Evolutionary conservation across 1,140 invertebrate species (phyloP).

Genomic region (Sweltsa coloradensis): DNA sequence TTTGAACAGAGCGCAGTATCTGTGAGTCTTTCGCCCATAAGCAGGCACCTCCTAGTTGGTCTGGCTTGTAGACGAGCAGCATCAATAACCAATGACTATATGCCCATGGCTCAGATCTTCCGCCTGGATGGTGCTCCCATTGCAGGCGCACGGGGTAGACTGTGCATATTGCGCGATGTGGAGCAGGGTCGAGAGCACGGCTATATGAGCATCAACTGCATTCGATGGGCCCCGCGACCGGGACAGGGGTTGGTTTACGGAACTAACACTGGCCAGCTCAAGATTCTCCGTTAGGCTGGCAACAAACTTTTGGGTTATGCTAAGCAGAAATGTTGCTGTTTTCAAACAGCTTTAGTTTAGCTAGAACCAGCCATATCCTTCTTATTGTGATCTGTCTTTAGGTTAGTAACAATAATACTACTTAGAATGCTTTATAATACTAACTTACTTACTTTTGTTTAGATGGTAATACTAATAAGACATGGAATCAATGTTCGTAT

Average conservation of each 20-base stretch:
- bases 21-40: constrained; percentile 65
- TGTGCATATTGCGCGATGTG: constrained; percentile 43
- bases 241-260: constrained; percentile 77
- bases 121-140: constrained; percentile 24
- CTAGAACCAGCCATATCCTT: too few species aligned
- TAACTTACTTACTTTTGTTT: too few species aligned
- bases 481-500: too few species aligned
- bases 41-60: constrained; percentile 64
- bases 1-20: constrained; percentile 70
- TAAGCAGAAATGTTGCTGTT: too few species aligned
- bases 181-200: constrained; percentile 45
- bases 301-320: too few species aligned
- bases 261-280: constrained; percentile 69
- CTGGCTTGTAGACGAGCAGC: constrained; percentile 50
- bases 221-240: constrained; percentile 66
- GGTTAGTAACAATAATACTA: too few species aligned
- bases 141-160: constrained; percentile 23
- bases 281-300: constrained; percentile 54
- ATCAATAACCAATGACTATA: constrained; percentile 33
- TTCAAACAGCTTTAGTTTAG: too few species aligned
- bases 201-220: constrained; percentile 65
- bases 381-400: too few species aligned
- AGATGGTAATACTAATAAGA: too few species aligned
- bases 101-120: constrained; percentile 51
- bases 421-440: too few species aligned